A percentile compares a stretch with the other conserved stretches of the same genome.
phyloP scores from a whole-genome alignment of 2,888 invertebrate genomes.

The Cordilura impudica region DNA sequence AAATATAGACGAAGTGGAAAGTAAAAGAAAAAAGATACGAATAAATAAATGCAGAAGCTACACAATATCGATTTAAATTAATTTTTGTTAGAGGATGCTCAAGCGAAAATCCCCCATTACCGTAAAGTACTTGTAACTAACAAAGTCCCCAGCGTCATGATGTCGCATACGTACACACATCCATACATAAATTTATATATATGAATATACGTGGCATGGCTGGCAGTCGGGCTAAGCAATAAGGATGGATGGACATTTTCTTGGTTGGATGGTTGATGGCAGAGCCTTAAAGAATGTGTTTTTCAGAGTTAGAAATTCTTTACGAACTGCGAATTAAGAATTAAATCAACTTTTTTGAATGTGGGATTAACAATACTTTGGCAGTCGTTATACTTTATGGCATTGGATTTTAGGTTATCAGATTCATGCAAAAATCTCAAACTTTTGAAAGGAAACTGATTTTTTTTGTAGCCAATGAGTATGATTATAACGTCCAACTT shows the following conservation, averaged over 20 bases:
- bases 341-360: too few species aligned
- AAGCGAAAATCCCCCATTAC: constrained; percentile 77
- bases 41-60: constrained; percentile 61
- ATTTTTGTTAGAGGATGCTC: constrained; percentile 78
- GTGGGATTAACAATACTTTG: too few species aligned
- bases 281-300: background rate
- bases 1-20: constrained; percentile 50
- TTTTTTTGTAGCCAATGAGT: too few species aligned
- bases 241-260: constrained; percentile 35
- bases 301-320: too few species aligned
- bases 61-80: constrained; percentile 77
- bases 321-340: too few species aligned
- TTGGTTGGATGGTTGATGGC: background rate
- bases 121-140: constrained; percentile 76
- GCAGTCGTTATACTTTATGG: too few species aligned
- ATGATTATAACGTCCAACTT: too few species aligned
- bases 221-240: constrained; percentile 49
- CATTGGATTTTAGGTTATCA: too few species aligned
- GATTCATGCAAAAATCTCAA: too few species aligned
- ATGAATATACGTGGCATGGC: constrained; percentile 39
- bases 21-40: constrained; percentile 31
- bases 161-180: constrained; percentile 67
- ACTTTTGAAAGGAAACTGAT: too few species aligned
- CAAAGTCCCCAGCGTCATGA: constrained; percentile 72
- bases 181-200: constrained; percentile 61